phyloP scores from a whole-genome alignment of 1,140 invertebrate species.

The Probaryconus sp. region DNA sequence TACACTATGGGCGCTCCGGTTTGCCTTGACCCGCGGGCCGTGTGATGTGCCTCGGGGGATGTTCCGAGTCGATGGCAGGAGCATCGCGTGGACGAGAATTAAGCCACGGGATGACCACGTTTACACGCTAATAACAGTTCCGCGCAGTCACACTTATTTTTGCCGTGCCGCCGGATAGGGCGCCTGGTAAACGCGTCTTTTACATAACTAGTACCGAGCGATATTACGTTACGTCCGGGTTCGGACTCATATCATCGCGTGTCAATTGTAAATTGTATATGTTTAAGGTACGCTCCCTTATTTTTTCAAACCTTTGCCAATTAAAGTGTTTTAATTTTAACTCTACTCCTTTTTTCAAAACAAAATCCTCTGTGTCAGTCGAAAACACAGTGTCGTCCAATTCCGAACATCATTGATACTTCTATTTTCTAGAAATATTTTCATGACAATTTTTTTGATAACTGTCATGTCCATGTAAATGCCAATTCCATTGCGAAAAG shows the following conservation, averaged over 20 bases:
- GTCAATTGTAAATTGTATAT: constrained; percentile 26
- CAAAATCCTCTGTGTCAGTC: too few species aligned
- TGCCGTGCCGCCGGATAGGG: constrained; percentile 19
- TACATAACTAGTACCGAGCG: constrained; percentile 46
- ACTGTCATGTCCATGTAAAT: too few species aligned
- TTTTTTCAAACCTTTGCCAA: constrained; percentile 20
- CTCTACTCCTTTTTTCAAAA: too few species aligned
- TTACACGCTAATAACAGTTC: constrained; percentile 61
- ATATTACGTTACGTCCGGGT: constrained; percentile 44
- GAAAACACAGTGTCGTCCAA: neutral
- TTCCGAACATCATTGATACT: too few species aligned
- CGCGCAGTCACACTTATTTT: constrained; percentile 63
- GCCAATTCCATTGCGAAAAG: too few species aligned
- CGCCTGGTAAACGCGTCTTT: constrained; percentile 27
- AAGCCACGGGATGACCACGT: constrained; percentile 64
- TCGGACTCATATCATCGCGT: constrained; percentile 25
- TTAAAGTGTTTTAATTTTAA: constrained; percentile 31
- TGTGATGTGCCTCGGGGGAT: constrained; percentile 66
- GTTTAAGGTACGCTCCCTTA: constrained; percentile 15
- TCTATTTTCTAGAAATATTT: too few species aligned
- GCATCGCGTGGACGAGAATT: constrained; percentile 61
- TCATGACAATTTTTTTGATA: too few species aligned
- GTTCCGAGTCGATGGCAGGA: constrained; percentile 53
- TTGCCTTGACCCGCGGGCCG: constrained; percentile 72
- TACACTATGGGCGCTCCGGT: constrained; percentile 52